Evolutionary conservation across 2,888 invertebrate species (phyloP).

Genomic region (Pseudoips prasinana): DNA sequence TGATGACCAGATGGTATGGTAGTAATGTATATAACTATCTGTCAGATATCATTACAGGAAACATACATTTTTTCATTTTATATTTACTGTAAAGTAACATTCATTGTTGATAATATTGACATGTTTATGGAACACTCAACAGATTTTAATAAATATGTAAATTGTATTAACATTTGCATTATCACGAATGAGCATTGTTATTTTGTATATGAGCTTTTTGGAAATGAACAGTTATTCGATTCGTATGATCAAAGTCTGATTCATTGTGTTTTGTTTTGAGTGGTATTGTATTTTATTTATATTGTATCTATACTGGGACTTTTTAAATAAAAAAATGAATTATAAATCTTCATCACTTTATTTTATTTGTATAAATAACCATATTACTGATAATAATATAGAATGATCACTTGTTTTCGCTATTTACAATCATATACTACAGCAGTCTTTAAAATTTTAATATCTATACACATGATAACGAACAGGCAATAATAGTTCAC

Average conservation of each 20-base stretch:
- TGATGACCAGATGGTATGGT: too few relatives aligned
- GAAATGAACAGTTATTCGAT: conserved; percentile 28
- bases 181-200: conserved; percentile 44
- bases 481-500: conserved; percentile 78
- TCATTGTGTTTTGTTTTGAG: not conserved
- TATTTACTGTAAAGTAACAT: too few relatives aligned
- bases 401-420: conserved; percentile 79
- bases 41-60: too few relatives aligned
- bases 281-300: not conserved
- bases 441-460: conserved; percentile 83
- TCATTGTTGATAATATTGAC: too few relatives aligned
- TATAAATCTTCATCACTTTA: conserved; percentile 75
- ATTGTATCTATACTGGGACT: conserved; percentile 1
- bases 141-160: conserved; percentile 47
- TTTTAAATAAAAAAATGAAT: conserved; percentile 55
- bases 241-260: conserved; percentile 12
- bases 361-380: conserved; percentile 80
- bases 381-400: conserved; percentile 78
- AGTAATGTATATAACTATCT: too few relatives aligned
- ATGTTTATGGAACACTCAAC: too few relatives aligned
- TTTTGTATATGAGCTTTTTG: conserved; percentile 38
- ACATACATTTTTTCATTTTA: too few relatives aligned
- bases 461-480: conserved; percentile 80
- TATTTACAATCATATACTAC: conserved; percentile 82
- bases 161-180: conserved; percentile 44